phyloP scores from a whole-genome alignment of 2,113 vertebrate genomes.

The Zapornia atra region DNA sequence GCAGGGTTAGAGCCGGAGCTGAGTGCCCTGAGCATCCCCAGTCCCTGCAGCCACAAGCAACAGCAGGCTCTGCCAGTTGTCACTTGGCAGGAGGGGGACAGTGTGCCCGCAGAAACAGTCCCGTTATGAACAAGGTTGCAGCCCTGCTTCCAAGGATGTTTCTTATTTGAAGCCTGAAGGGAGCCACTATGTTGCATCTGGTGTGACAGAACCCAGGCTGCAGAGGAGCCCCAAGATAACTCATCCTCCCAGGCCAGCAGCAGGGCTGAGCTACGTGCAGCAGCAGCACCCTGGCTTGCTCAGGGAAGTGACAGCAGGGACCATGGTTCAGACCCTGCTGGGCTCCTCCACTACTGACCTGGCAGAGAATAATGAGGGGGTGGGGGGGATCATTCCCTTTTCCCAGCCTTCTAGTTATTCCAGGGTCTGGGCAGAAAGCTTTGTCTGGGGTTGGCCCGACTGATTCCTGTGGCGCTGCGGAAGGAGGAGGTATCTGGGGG shows the following conservation, averaged over 20 bases:
- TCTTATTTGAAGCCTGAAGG: slow-evolving; percentile 10
- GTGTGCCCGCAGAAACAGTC: background rate
- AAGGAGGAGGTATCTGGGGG: background rate
- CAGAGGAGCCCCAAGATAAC: background rate
- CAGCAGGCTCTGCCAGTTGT: background rate
- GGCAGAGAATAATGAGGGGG: background rate
- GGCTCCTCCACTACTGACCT: fast-evolving
- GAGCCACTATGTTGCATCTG: background rate
- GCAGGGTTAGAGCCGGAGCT: background rate
- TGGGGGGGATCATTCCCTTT: background rate
- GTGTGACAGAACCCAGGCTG: background rate
- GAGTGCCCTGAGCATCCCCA: background rate
- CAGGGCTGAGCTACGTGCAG: background rate
- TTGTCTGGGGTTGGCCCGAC: background rate
- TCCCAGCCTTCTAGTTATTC: background rate
- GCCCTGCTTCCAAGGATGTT: background rate
- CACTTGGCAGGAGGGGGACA: background rate
- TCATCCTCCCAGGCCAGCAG: background rate
- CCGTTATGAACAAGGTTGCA: background rate
- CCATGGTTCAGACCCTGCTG: background rate
- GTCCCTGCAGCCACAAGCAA: fast-evolving
- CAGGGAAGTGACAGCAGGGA: fast-evolving
- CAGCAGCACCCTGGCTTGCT: background rate
- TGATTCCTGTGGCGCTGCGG: fast-evolving
- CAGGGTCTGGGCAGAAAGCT: background rate